Conservation (phyloP, 2,888 invertebrate genomes). For the Thelaira solivaga region DNA sequence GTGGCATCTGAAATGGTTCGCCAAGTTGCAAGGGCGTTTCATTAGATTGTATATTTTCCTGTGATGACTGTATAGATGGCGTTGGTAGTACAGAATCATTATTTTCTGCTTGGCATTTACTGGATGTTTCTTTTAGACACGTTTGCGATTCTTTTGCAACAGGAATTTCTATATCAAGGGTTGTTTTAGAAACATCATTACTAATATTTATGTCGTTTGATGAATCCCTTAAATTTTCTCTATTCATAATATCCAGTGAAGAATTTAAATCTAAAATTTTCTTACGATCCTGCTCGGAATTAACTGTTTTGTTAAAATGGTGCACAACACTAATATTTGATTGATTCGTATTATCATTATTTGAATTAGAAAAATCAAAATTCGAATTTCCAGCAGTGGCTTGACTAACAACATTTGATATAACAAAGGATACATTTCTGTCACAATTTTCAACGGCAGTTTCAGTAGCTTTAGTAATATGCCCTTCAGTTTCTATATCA, state of each 20-base stretch:
- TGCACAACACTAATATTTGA: background rate
- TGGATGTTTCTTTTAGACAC: background rate
- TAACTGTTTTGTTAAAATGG: background rate
- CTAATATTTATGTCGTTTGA: background rate
- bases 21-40: background rate
- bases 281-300: background rate
- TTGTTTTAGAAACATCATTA: background rate
- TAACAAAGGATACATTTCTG: conserved; percentile 63
- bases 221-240: background rate
- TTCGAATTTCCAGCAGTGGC: conserved; percentile 3
- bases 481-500: conserved; percentile 44
- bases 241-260: background rate
- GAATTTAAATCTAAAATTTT: background rate
- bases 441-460: conserved; percentile 21
- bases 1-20: background rate
- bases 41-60: background rate
- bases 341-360: background rate
- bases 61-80: background rate
- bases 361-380: background rate
- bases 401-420: conserved; percentile 69
- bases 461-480: conserved; percentile 9
- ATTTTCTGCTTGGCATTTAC: background rate
- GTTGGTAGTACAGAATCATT: background rate
- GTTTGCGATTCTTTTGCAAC: background rate
- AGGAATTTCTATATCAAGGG: background rate